phyloP scores from a whole-genome alignment of 2,888 invertebrate species.

The Amiota communis region DNA sequence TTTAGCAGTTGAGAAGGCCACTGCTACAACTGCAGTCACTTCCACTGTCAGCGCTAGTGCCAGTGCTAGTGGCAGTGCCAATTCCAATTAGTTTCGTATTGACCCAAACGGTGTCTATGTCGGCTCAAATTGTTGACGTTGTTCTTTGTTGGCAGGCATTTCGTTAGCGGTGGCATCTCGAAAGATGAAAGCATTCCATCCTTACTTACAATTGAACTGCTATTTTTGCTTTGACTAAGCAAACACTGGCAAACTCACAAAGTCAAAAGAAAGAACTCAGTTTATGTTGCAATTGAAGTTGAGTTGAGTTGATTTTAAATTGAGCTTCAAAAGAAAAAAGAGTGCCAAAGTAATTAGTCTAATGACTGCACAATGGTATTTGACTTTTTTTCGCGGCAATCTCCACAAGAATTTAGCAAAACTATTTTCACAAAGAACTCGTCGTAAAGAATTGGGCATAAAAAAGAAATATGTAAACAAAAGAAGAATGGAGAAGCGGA shows the following conservation, averaged over 20 bases:
- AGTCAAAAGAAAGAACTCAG: not conserved
- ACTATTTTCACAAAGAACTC: not conserved
- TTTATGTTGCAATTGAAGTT: not conserved
- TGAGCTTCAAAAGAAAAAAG: slow-evolving; percentile 33
- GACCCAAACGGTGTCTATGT: slow-evolving; percentile 20
- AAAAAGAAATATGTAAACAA: not conserved
- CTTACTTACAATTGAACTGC: slow-evolving; percentile 3
- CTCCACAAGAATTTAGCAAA: not conserved
- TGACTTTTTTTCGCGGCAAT: slow-evolving; percentile 3
- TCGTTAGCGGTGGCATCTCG: slow-evolving; percentile 50
- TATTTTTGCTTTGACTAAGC: too few species aligned
- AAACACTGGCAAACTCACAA: not conserved
- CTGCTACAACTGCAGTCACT: not conserved
- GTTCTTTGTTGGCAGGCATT: slow-evolving; percentile 39
- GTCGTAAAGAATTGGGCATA: slow-evolving; percentile 3
- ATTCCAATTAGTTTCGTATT: slow-evolving; percentile 12
- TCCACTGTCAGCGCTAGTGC: not conserved
- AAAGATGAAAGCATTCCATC: slow-evolving; percentile 61
- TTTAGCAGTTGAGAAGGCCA: not conserved
- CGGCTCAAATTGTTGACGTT: slow-evolving; percentile 28
- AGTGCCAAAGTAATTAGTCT: slow-evolving; percentile 68
- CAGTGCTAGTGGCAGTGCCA: not conserved
- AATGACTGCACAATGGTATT: slow-evolving; percentile 41
- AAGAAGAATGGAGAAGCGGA: not conserved
- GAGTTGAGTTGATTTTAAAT: not conserved